Evolutionary conservation across 2,797 vertebrate genomes (phyloP), one percentile per base, ranked within the genome.

Genomic region (Acanthis flammea): DNA sequence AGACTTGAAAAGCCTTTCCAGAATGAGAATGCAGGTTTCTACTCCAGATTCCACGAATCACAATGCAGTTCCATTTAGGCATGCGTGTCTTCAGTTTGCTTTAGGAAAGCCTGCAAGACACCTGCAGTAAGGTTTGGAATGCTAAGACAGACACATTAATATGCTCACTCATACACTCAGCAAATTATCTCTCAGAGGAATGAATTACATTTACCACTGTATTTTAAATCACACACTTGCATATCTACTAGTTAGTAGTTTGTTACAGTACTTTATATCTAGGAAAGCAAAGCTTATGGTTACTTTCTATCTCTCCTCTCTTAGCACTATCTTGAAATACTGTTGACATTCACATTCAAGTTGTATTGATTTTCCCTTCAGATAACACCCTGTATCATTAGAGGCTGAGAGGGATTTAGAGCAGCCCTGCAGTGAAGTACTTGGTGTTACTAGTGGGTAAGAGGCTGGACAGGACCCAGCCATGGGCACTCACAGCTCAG

Each of bases 401-500:
- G 14, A 73, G 39, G 33, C 24, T 45, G 39, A 65, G 33, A 58
- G 11, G 9, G 17, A 58, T 33, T 37, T 1, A 66, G 30, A 39
- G 21, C 24, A 73, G 28, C 14, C 19, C 16, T 39, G 28, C 5
- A 1, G 1, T 9, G 3, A 71, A 65, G 16, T 13, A 39, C 6
- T 12, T 28, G 7, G 19, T 5, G 16, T 11, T 57, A 12, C 44
- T n/a, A 5, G 23, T 10, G 33, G n/a, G 0, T 39, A 3, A 51
- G 54, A 73, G 30, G 39, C 22, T 62, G 83, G 35, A 62, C 22
- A 31, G 6, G 31, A 2, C n/a, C 58, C 53, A 28, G 45, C 11
- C 33, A 33, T 7, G n/a, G 7, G 44, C n/a, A 37, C 28, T 33
- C 3, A 0, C 12, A 44, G n/a, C 19, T 3, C 50, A 63, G 44